Evolutionary conservation across 2,888 invertebrate species (phyloP).

Genomic region (Hirtodrosophila duncani): DNA sequence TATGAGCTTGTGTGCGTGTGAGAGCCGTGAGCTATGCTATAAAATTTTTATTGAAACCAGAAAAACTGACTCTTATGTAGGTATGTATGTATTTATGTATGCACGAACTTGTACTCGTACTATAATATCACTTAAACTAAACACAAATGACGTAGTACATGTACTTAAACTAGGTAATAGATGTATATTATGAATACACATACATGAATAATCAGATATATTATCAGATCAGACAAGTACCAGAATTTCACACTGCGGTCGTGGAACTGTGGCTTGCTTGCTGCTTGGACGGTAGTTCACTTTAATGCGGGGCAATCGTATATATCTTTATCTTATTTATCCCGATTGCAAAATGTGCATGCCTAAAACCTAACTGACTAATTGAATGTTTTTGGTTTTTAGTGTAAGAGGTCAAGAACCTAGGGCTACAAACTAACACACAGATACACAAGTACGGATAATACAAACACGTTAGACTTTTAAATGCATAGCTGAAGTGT

Average conservation of each 20-base stretch:
- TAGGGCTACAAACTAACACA: slow-evolving; percentile 54
- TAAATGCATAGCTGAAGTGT: slow-evolving; percentile 53
- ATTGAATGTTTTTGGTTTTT: slow-evolving; percentile 28
- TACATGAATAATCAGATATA: neutral
- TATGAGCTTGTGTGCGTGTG: slow-evolving; percentile 10
- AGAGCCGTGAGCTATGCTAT: slow-evolving; percentile 33
- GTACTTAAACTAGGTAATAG: slow-evolving; percentile 60
- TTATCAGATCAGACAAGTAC: slow-evolving; percentile 47
- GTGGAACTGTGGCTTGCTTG: slow-evolving; percentile 31
- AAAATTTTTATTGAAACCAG: slow-evolving; percentile 65
- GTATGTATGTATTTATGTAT: no score
- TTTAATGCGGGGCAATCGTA: slow-evolving; percentile 56
- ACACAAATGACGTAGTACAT: slow-evolving; percentile 41
- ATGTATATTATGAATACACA: slow-evolving; percentile 47
- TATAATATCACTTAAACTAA: no score
- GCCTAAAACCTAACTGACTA: slow-evolving; percentile 43
- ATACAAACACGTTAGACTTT: slow-evolving; percentile 35
- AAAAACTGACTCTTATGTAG: no score
- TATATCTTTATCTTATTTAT: slow-evolving; percentile 4
- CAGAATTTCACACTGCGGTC: slow-evolving; percentile 22
- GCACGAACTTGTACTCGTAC: slow-evolving; percentile 18
- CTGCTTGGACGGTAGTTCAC: slow-evolving; percentile 64
- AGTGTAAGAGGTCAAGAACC: slow-evolving; percentile 35
- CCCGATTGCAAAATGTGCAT: slow-evolving; percentile 13
- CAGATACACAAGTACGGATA: slow-evolving; percentile 28